phyloP scores from a whole-genome alignment of 2,113 vertebrate species.

The Pituophis catenifer region DNA sequence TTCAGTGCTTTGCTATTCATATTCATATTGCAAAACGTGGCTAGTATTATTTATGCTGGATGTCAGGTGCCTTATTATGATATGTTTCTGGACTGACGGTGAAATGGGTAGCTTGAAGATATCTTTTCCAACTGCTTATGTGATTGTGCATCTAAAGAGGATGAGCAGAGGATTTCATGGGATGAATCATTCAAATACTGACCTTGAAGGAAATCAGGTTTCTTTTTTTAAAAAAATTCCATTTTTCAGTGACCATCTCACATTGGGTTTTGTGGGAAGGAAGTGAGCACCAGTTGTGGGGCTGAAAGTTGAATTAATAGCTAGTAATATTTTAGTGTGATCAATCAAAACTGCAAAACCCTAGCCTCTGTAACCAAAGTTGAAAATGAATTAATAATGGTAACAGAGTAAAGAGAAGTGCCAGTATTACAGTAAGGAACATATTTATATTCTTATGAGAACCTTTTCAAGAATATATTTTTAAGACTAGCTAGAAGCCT shows the following conservation, averaged over 20 bases:
- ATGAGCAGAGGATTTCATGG: constrained; percentile 15
- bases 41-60: constrained; percentile 22
- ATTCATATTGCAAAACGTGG: constrained; percentile 10
- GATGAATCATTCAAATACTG: constrained; percentile 9
- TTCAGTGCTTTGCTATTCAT: background rate
- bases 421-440: background rate
- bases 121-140: constrained; percentile 7
- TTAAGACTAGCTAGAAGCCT: background rate
- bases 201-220: constrained; percentile 23
- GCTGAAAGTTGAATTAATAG: background rate
- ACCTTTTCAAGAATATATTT: background rate
- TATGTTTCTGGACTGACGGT: constrained; percentile 5
- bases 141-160: constrained; percentile 21
- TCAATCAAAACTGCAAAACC: background rate
- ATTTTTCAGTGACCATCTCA: background rate
- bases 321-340: background rate
- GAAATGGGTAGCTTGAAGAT: constrained; percentile 5
- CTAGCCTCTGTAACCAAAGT: background rate
- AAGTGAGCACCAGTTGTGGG: background rate
- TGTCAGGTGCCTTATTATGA: constrained; percentile 12
- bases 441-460: background rate
- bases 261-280: background rate
- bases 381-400: background rate
- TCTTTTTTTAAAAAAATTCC: background rate
- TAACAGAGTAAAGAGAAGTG: background rate